Percentiles rank a stretch among this genome's conserved stretches.
Conservation (phyloP, 2,113 vertebrate genomes). For the Hucho hucho region DNA sequence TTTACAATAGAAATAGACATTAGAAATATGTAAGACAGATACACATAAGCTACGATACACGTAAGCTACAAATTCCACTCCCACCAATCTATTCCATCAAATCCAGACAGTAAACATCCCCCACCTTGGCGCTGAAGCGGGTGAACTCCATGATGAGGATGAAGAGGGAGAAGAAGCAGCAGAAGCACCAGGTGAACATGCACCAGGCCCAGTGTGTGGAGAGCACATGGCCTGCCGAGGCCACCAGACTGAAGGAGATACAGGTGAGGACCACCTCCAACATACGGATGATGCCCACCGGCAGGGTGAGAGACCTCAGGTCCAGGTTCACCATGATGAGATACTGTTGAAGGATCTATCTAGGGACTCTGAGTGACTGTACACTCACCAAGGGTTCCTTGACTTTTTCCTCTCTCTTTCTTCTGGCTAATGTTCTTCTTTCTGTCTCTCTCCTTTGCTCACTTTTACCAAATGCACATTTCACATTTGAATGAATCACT, state of each 20-base stretch:
- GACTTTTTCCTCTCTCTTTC: not conserved
- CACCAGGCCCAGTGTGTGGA: conserved; percentile 78
- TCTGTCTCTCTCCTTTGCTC: not conserved
- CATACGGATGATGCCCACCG: conserved; percentile 76
- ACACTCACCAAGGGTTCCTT: too few species aligned
- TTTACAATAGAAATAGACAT: too few species aligned
- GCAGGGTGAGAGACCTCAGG: conserved; percentile 62
- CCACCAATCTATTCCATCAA: too few species aligned
- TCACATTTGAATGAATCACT: not conserved
- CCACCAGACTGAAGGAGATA: conserved; percentile 77
- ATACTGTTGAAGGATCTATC: not conserved
- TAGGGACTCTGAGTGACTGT: too few species aligned
- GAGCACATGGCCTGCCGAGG: accelerated
- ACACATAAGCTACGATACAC: too few species aligned
- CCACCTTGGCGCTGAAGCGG: conserved; percentile 47
- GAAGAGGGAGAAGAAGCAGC: conserved; percentile 73
- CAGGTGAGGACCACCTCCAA: conserved; percentile 71
- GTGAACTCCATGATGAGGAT: conserved; percentile 81
- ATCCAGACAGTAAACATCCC: too few species aligned
- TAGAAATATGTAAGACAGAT: too few species aligned
- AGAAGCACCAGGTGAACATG: conserved; percentile 89
- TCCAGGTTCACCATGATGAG: conserved; percentile 54
- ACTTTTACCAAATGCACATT: not conserved
- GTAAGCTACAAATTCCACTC: too few species aligned
- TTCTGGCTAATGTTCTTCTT: not conserved